These are phyloP conservation scores for Zaprionus lineosus DNA, from an alignment of 2,888 invertebrate genomes.

Conservation along the genomic window DNA sequence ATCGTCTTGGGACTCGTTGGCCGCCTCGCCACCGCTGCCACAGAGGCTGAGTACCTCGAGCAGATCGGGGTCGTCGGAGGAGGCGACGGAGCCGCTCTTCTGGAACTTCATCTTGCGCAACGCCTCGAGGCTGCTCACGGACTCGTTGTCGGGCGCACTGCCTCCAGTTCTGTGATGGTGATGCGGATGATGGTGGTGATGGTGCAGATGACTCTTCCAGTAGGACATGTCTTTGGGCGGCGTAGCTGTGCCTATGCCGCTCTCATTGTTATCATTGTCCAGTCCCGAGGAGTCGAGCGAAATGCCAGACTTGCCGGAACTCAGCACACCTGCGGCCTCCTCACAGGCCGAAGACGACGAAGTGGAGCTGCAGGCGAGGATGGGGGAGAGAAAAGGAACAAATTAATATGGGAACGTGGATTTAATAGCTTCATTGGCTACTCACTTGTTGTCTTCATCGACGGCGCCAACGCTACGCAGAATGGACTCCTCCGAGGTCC, in stretches of 20 bases:
- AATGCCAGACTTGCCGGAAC: constrained; percentile 82
- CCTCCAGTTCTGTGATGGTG: constrained; percentile 47
- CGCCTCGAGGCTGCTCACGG: constrained; percentile 80
- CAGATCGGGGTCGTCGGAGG: constrained; percentile 82
- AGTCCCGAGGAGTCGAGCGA: constrained; percentile 82
- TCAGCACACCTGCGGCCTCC: constrained; percentile 81
- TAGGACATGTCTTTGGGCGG: constrained; percentile 82
- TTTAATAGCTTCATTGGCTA: constrained; percentile 40
- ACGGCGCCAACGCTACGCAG: constrained; percentile 82
- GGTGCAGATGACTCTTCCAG: constrained; percentile 77
- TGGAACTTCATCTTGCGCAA: constrained; percentile 81
- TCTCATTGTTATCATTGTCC: constrained; percentile 82
- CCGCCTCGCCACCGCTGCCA: constrained; percentile 76
- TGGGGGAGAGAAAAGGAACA: constrained; percentile 7
- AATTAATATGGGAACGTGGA: constrained; percentile 24
- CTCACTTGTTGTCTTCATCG: constrained; percentile 83
- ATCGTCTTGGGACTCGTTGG: constrained; percentile 71
- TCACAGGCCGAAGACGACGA: constrained; percentile 83
- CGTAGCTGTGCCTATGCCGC: constrained; percentile 82
- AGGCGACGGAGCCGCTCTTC: constrained; percentile 80
- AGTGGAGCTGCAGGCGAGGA: constrained; percentile 76
- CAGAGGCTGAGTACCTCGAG: constrained; percentile 82
- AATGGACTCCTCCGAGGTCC: constrained; percentile 83
- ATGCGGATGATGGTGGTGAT: constrained; percentile 60
- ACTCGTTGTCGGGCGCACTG: constrained; percentile 75